These are phyloP conservation scores for Danio albolineatus DNA, from an alignment of 2,797 vertebrate genomes.

Conservation along the genomic window DNA sequence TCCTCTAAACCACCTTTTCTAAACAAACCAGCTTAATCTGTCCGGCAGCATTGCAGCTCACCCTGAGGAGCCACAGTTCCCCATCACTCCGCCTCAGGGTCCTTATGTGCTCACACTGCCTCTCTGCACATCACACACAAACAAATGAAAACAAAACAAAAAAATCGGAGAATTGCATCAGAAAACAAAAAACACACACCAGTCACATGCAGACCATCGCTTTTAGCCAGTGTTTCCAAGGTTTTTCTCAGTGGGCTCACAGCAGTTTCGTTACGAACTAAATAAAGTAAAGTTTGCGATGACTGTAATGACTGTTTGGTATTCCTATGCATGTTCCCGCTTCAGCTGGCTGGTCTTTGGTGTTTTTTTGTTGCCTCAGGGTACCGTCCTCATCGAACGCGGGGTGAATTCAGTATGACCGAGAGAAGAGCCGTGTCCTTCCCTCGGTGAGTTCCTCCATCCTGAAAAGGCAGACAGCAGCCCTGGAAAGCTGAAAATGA, in stretches of 20 bases:
- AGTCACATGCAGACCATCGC: neutral
- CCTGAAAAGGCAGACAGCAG: conserved; percentile 39
- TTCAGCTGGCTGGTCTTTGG: conserved; percentile 60
- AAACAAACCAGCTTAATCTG: conserved; percentile 3
- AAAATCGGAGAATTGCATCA: conserved; percentile 23
- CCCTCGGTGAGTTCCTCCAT: neutral
- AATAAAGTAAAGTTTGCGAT: conserved; percentile 47
- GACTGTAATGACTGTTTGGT: conserved; percentile 61
- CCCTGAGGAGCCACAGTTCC: neutral
- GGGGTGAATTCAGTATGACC: conserved; percentile 58
- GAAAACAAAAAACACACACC: conserved; percentile 20
- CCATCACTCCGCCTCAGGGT: conserved; percentile 26
- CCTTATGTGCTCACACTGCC: conserved; percentile 29
- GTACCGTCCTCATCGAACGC: conserved; percentile 57
- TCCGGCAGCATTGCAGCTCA: conserved; percentile 33
- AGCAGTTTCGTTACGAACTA: conserved; percentile 39
- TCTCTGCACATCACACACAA: neutral
- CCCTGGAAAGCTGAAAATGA: conserved; percentile 40
- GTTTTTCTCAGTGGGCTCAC: conserved; percentile 29
- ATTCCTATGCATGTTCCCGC: conserved; percentile 58
- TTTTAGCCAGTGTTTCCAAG: conserved; percentile 9
- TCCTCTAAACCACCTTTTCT: conserved; percentile 10
- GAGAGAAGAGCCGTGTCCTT: conserved; percentile 40
- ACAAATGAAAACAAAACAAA: conserved; percentile 24
- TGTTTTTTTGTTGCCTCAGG: conserved; percentile 56